These are phyloP conservation scores for Tragelaphus scriptus DNA, from an alignment of 2,113 vertebrate genomes.

Conservation along the genomic window DNA sequence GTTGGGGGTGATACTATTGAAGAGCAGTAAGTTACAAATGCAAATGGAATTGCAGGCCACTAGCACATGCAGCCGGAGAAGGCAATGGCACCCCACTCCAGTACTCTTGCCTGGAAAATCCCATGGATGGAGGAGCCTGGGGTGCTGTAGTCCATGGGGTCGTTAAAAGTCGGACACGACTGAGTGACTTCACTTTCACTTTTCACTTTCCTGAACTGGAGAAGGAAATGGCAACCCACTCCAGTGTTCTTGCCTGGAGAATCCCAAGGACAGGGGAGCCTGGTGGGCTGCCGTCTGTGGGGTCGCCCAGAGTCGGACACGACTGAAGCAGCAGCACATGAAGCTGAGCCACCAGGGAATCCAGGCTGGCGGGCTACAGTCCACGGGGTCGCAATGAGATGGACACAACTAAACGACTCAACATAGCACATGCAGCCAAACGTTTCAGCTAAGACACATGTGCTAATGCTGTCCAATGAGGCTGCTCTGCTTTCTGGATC, in stretches of 20 bases:
- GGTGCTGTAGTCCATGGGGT: too few relatives aligned
- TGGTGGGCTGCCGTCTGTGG: too few relatives aligned
- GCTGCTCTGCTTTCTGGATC: not conserved
- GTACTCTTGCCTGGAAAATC: too few relatives aligned
- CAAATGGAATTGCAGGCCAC: not conserved
- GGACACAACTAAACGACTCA: not conserved
- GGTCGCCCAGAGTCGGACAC: too few relatives aligned
- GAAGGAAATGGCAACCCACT: too few relatives aligned
- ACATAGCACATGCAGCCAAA: not conserved
- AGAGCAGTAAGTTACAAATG: not conserved
- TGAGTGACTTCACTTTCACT: too few relatives aligned
- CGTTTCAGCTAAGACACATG: accelerated
- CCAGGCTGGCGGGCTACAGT: not conserved
- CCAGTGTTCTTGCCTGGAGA: too few relatives aligned
- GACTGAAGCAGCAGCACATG: not conserved
- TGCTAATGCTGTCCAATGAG: not conserved
- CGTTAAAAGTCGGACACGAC: accelerated
- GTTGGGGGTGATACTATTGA: not conserved
- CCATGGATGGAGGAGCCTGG: too few relatives aligned
- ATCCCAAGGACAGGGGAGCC: too few relatives aligned
- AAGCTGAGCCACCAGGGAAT: not conserved
- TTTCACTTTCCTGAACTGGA: too few relatives aligned
- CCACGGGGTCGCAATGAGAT: not conserved
- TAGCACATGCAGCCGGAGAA: not conserved
- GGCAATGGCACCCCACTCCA: too few relatives aligned